phyloP scores from a whole-genome alignment of 2,113 vertebrate genomes.

The Irena cyanogastra region DNA sequence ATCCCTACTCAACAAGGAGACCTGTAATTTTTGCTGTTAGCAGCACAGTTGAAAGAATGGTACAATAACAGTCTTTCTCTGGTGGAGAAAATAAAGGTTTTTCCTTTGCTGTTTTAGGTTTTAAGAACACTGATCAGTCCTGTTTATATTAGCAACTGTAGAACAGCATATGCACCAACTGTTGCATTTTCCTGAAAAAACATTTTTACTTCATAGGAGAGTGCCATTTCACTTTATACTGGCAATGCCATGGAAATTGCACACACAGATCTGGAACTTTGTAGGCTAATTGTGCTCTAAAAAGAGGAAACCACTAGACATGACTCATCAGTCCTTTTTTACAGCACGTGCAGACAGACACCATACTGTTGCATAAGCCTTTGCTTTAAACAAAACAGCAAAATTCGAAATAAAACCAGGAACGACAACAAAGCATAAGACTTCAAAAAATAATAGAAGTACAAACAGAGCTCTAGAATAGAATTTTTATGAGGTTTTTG shows the following conservation, averaged over 20 bases:
- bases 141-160: background rate
- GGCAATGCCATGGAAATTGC: rapidly evolving
- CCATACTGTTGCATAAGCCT: background rate
- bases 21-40: background rate
- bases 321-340: background rate
- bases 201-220: rapidly evolving
- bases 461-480: background rate
- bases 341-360: background rate
- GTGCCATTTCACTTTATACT: background rate
- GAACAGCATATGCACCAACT: rapidly evolving
- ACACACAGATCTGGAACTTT: background rate
- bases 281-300: background rate
- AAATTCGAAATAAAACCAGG: background rate
- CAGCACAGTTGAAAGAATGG: background rate
- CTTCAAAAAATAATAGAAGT: background rate
- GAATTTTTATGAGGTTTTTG: background rate
- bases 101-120: background rate
- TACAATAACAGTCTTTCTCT: background rate
- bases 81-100: background rate
- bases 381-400: background rate
- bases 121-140: background rate
- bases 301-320: background rate
- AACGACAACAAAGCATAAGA: background rate
- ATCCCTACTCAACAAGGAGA: background rate
- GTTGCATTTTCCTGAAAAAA: background rate